Base-by-base conservation (phyloP, 2,888 invertebrate species). In the Volucella bombylans region DNA sequence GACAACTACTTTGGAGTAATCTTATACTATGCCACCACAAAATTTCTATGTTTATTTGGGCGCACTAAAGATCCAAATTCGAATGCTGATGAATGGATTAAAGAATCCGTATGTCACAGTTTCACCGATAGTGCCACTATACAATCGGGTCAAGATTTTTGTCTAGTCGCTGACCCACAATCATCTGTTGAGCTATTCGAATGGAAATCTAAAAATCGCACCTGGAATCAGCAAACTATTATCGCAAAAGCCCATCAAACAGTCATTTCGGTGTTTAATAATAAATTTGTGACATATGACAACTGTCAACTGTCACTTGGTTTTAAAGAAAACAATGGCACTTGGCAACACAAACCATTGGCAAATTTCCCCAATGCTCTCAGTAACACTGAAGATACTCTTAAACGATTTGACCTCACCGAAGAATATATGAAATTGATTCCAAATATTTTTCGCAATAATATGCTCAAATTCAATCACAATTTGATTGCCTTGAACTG, bases 271-370 rank as follows among this genome's bases (percentile, higher is more conserved):
- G 74, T 76, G 4, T n/a, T 67, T 43, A 3, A 59, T 11, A 59
- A 43, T 10, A 67, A 15, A 31, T 76, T 67, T 43, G 50, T 76
- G 15, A 76, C 74, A 11, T 76, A 76, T 38, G 50, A 76, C 50
- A 39, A 76, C 15, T 50, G 31, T 6, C 1, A 8, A 8, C 10
- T 76, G 1, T 57, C 59, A 10, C 9, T 76, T 6, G 41, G 74
- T 2, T 67, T 50, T 38, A 76, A 67, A 43, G n/a, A 23, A 8
- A 18, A 4, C 11, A 18, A 67, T 15, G 59, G 52, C 39, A 47
- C 14, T 18, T 73, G 62, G 62, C 12, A 23, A 1, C 45, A 54
- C n/a, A 18, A 45, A 8, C 8, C 18, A 12, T 2, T 73, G 45
- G 11, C 11, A 2, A 9, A n/a, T 1, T 15, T 62, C 12, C 6